phyloP scores from a whole-genome alignment of 2,113 vertebrate genomes.

The Pelecanoides urinatrix region DNA sequence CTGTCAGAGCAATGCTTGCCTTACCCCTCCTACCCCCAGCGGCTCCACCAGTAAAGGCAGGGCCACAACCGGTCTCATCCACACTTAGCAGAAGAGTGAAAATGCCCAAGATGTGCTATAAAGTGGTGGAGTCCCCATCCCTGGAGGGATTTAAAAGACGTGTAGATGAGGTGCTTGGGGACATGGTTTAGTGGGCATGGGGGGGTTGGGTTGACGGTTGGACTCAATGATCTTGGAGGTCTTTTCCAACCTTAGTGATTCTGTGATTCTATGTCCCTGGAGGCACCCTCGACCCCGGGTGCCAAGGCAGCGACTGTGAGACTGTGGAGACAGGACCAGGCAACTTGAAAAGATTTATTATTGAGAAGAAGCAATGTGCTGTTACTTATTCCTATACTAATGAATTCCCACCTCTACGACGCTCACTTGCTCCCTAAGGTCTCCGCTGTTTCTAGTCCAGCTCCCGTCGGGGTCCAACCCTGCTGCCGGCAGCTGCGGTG shows the following conservation, averaged over 20 bases:
- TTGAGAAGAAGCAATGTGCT: not conserved
- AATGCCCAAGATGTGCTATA: not conserved
- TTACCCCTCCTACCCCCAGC: not conserved
- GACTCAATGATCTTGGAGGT: too few species aligned
- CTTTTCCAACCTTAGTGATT: too few species aligned
- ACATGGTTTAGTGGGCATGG: too few species aligned
- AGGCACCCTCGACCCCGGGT: too few species aligned
- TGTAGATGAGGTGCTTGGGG: too few species aligned
- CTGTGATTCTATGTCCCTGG: too few species aligned
- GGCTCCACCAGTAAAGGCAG: not conserved
- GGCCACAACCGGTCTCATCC: not conserved
- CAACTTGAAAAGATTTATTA: not conserved
- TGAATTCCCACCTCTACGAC: fast-evolving
- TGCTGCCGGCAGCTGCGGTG: not conserved
- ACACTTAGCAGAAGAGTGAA: not conserved
- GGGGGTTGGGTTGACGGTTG: too few species aligned
- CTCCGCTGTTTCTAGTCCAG: not conserved
- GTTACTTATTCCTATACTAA: not conserved
- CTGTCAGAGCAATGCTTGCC: fast-evolving
- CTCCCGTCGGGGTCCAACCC: not conserved
- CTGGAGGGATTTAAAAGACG: too few species aligned
- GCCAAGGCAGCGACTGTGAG: too few species aligned
- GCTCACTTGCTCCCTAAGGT: not conserved
- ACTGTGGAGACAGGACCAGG: too few species aligned
- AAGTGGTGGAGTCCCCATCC: too few species aligned